Percentiles rank a stretch among this genome's conserved stretches.
Conservation (phyloP, 2,888 invertebrate genomes). For the Nomada ferruginata region DNA sequence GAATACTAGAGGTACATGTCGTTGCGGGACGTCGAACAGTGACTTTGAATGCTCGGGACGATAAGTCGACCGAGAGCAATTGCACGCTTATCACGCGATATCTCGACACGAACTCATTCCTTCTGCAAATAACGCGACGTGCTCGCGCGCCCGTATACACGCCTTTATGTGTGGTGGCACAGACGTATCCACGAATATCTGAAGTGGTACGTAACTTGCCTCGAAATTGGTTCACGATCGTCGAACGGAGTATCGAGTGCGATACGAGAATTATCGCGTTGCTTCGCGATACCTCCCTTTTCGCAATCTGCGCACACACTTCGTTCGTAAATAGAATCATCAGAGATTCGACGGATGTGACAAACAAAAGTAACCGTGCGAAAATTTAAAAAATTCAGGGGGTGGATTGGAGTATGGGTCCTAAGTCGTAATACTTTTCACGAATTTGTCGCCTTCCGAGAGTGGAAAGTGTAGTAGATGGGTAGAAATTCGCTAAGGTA, state of each 20-base stretch:
- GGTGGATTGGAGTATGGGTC: too few species aligned
- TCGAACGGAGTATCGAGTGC: slow-evolving; percentile 13
- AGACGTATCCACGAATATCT: slow-evolving; percentile 39
- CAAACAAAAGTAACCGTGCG: too few species aligned
- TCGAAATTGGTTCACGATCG: slow-evolving; percentile 42
- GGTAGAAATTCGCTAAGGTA: too few species aligned
- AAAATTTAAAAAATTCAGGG: too few species aligned
- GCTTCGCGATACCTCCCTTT: neutral
- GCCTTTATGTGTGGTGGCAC: neutral
- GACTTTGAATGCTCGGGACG: slow-evolving; percentile 31
- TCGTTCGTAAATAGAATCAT: slow-evolving; percentile 10
- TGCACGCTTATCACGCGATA: slow-evolving; percentile 50
- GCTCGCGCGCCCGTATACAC: neutral
- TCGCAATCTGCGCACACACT: neutral
- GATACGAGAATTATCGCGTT: slow-evolving; percentile 17
- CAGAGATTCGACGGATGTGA: neutral
- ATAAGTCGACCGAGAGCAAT: slow-evolving; percentile 48
- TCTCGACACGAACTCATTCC: slow-evolving; percentile 34
- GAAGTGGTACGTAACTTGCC: slow-evolving; percentile 27
- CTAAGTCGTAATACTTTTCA: neutral
- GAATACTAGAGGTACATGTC: slow-evolving; percentile 6
- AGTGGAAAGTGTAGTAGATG: too few species aligned
- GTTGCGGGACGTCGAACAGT: slow-evolving; percentile 6
- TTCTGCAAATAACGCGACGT: slow-evolving; percentile 41
- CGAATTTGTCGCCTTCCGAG: neutral